Conservation (phyloP, 2,113 vertebrate genomes). For the Gambusia affinis region DNA sequence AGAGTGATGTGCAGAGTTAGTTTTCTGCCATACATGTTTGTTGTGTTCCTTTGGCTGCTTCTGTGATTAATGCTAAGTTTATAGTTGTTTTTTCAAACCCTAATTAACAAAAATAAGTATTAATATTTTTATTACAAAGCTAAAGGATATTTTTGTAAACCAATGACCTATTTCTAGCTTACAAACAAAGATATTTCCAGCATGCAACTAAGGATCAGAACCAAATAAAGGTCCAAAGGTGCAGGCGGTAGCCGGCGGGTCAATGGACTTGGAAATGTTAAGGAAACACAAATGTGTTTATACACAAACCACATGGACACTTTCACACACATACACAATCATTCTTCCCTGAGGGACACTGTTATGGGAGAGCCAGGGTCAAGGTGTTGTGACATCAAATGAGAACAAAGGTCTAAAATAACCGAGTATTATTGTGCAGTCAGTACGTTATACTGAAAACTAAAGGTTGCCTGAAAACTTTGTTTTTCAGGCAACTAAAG, state of each 20-base stretch:
- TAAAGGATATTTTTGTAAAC: background rate
- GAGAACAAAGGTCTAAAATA: constrained; percentile 54
- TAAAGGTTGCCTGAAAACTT: too few species aligned
- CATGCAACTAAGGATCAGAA: background rate
- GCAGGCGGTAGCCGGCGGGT: constrained; percentile 2
- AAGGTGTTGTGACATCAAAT: constrained; percentile 58
- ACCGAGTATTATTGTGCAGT: constrained; percentile 22
- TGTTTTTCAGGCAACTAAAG: too few species aligned
- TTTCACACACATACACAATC: background rate
- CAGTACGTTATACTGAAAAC: background rate
- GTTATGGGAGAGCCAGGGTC: constrained; percentile 43
- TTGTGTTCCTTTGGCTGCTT: background rate
- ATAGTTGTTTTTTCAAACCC: background rate
- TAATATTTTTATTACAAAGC: too few species aligned
- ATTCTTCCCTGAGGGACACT: constrained; percentile 34
- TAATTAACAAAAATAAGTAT: too few species aligned
- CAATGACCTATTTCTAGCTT: background rate
- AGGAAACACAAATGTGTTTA: constrained; percentile 49
- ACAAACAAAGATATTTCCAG: background rate
- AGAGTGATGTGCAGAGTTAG: background rate
- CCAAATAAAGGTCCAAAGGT: constrained; percentile 9
- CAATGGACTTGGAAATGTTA: constrained; percentile 39
- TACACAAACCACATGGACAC: constrained; percentile 30
- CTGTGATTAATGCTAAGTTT: background rate
- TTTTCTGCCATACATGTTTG: background rate